Evolutionary conservation across 2,113 vertebrate species (phyloP).

Genomic region (Caracal caracal): DNA sequence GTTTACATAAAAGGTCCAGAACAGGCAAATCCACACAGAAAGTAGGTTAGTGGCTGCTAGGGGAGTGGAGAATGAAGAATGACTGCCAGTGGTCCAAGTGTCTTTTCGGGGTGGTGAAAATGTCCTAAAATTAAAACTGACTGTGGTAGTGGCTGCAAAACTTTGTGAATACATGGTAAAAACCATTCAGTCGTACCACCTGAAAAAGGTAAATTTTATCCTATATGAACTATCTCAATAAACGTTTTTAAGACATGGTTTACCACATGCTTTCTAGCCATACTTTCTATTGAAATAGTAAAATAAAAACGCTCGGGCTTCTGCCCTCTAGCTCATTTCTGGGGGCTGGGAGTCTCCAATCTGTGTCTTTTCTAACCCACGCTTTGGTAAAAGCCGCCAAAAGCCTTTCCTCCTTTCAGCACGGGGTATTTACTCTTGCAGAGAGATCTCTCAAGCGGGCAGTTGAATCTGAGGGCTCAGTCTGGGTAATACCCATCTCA

Average conservation of each 20-base stretch:
- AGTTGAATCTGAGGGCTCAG: background rate
- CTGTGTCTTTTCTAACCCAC: background rate
- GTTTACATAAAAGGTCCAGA: background rate
- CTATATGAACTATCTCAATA: background rate
- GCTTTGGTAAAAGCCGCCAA: background rate
- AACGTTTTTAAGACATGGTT: background rate
- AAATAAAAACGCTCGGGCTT: slow-evolving; percentile 42
- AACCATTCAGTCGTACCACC: background rate
- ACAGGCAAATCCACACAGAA: background rate
- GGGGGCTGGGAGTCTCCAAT: background rate
- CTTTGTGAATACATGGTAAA: background rate
- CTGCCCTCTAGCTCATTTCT: background rate
- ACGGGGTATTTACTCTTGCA: background rate
- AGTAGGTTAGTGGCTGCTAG: background rate
- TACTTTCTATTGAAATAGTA: background rate
- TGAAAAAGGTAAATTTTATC: background rate
- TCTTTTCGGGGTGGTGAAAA: background rate
- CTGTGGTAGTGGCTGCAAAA: background rate
- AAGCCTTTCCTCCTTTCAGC: background rate
- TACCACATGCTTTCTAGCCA: background rate
- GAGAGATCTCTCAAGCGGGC: background rate
- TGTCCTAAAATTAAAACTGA: background rate
- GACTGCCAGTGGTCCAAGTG: background rate
- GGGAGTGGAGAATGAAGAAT: background rate
- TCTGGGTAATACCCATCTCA: background rate